Evolutionary conservation across 2,797 vertebrate genomes (phyloP).

Genomic region (Catostomus latipinnis): DNA sequence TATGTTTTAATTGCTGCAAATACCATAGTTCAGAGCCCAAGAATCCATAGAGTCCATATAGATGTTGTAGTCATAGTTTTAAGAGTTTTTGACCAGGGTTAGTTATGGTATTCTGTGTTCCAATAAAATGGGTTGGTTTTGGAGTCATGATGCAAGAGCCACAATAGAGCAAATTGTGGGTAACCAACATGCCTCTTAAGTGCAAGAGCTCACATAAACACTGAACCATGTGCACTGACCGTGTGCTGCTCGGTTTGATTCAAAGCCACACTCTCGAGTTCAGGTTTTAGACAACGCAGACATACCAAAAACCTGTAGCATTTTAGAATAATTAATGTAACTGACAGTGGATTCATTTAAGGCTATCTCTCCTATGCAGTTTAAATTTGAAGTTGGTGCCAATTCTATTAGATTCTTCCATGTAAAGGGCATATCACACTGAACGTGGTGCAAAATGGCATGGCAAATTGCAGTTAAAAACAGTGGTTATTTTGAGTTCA

Average conservation of each 20-base stretch:
- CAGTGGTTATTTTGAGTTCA: too few relatives aligned
- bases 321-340: too few relatives aligned
- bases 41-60: background rate
- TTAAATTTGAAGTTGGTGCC: too few relatives aligned
- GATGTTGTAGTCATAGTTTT: background rate
- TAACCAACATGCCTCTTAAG: conserved; percentile 38
- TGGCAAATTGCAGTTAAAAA: too few relatives aligned
- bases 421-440: too few relatives aligned
- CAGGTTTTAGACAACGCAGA: background rate
- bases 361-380: too few relatives aligned
- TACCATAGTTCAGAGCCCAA: background rate
- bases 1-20: background rate
- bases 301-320: too few relatives aligned
- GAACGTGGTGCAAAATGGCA: too few relatives aligned
- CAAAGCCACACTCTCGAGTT: background rate
- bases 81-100: background rate
- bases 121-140: conserved; percentile 1
- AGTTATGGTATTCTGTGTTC: background rate
- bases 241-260: background rate
- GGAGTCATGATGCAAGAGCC: background rate
- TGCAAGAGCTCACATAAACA: background rate
- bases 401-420: too few relatives aligned
- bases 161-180: conserved; percentile 11
- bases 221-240: background rate
- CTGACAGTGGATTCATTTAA: too few relatives aligned